Evolutionary conservation across 2,113 vertebrate species (phyloP), one percentile per base, ranked within the genome.

Genomic region (Clinocottus analis): DNA sequence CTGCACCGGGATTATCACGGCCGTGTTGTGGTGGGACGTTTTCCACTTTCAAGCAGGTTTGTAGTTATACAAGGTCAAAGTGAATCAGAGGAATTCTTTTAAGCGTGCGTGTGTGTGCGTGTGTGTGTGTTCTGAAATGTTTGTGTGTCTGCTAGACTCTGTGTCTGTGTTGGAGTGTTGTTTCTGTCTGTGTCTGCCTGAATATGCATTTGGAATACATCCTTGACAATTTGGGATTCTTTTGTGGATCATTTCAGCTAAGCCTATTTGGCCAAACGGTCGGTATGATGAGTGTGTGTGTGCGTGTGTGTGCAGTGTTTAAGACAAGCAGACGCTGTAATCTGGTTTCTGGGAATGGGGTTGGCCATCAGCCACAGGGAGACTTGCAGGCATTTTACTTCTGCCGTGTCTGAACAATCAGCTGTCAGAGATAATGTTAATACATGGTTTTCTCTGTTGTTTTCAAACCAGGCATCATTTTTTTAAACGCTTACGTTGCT

Each of bases 331-430:
- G 80, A 79, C 61, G 11, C 63, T 74, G 64, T 89, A 85, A 89
- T 88, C 86, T 87, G 74, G 80, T 73, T 89, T 92, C 76, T 89
- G 83, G 83, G 85, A 91, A 91, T 70, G 49, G 29, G 72, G 84
- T 69, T 91, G 90, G 90, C 70, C 2, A 78, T 73, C 16, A 19
- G 88, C 88, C 81, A 86, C 79, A 65, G 6, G 45, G 7, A 87
- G 75, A 80, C 61, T 89, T 79, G 47, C 27, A 82, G 51, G 19
- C 75, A 72, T 90, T 87, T 74, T 79, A 73, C 72, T 70, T 61
- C 25, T 58, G 53, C 60, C 47, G 19, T 65, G 75, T 86, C 61
- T 69, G 37, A 84, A 79, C 75, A 59, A 49, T 90, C 66, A 49
- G 65, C 65, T 80, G 66, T 84, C 77, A 80, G 51, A 89, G 62